Percentiles rank a stretch among this genome's conserved stretches.
Conservation (phyloP, 2,888 invertebrate species). For the Mythimna ferrago region DNA sequence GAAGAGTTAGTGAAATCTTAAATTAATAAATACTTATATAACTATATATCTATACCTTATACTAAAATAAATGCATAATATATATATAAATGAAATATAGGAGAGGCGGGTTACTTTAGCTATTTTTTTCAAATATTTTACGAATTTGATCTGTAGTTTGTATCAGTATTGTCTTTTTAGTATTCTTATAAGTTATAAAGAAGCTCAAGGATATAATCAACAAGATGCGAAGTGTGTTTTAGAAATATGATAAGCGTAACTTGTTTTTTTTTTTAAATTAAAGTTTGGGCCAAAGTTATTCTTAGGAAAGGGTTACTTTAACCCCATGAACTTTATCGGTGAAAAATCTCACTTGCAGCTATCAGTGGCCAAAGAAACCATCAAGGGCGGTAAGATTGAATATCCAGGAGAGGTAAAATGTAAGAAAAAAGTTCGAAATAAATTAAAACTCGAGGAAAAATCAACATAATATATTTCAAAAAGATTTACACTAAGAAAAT, state of each 20-base stretch:
- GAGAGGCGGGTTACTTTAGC: too few species aligned
- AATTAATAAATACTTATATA: too few species aligned
- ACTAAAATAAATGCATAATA: too few species aligned
- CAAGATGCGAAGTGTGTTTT: slow-evolving; percentile 6
- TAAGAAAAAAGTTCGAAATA: slow-evolving; percentile 1
- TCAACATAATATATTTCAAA: slow-evolving; percentile 6
- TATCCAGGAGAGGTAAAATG: neutral
- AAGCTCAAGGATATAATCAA: slow-evolving; percentile 8
- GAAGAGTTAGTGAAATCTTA: too few species aligned
- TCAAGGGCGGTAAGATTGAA: slow-evolving; percentile 11
- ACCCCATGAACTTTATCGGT: slow-evolving; percentile 1
- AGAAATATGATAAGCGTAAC: neutral
- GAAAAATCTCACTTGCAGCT: slow-evolving; percentile 1
- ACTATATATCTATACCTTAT: too few species aligned
- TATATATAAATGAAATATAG: too few species aligned
- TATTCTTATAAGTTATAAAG: slow-evolving; percentile 7
- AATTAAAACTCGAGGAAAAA: slow-evolving; percentile 9
- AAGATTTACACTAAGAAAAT: slow-evolving; percentile 3
- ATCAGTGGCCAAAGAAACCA: slow-evolving; percentile 8
- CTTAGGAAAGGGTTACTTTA: slow-evolving; percentile 5
- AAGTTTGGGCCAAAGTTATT: slow-evolving; percentile 2
- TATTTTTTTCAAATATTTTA: neutral
- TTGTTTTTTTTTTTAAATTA: neutral
- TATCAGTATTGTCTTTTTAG: slow-evolving; percentile 6
- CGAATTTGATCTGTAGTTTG: slow-evolving; percentile 12